Conservation (phyloP, 2,113 vertebrate genomes). For the Acrocephalus arundinaceus region DNA sequence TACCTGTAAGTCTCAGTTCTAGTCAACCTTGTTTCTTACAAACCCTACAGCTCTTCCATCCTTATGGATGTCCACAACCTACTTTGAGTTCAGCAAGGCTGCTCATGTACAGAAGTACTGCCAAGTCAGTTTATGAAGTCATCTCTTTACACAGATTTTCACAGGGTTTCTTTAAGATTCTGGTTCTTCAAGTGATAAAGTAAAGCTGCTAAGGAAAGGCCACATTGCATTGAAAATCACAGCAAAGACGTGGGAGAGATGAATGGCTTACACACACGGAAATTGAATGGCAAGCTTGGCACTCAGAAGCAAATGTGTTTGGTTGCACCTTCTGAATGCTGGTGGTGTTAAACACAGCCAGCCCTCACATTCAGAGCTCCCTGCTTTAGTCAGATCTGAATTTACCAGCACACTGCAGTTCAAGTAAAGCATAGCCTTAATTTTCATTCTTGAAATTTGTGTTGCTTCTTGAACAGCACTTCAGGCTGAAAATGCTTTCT, state of each 20-base stretch:
- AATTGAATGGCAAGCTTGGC: background rate
- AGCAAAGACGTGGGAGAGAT: background rate
- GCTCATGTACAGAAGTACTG: background rate
- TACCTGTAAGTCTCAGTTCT: background rate
- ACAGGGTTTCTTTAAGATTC: background rate
- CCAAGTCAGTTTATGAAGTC: background rate
- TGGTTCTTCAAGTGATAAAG: background rate
- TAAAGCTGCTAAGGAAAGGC: background rate
- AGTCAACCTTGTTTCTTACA: background rate
- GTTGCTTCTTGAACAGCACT: background rate
- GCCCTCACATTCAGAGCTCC: background rate
- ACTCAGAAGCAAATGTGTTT: background rate
- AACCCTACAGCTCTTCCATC: background rate
- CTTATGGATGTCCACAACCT: background rate
- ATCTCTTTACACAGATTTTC: background rate
- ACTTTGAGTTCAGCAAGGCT: background rate
- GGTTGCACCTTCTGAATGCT: background rate
- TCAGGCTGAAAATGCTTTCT: background rate
- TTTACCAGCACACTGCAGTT: background rate
- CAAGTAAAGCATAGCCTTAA: background rate
- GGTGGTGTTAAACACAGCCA: background rate
- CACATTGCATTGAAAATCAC: background rate
- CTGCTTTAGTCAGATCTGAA: background rate
- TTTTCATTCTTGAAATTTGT: background rate
- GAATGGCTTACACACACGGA: background rate